Conservation (phyloP, 2,113 vertebrate species). For the Hippocampus barbouri region DNA sequence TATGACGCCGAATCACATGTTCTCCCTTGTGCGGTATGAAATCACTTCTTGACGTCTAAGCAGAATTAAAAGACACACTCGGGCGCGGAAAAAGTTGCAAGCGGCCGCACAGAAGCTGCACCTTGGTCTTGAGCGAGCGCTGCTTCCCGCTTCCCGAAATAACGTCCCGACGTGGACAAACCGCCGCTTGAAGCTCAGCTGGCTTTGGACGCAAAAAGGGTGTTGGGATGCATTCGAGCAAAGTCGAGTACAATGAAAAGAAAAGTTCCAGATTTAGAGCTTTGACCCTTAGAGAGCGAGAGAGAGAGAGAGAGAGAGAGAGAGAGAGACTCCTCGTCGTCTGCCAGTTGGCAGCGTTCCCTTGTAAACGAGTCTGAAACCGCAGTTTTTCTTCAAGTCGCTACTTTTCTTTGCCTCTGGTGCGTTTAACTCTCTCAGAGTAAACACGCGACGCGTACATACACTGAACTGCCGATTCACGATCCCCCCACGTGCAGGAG, state of each 20-base stretch:
- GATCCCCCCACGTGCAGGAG: too few species aligned
- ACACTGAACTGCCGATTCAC: too few species aligned
- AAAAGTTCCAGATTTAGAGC: conserved; percentile 8
- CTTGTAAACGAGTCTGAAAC: conserved; percentile 49
- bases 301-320: not conserved
- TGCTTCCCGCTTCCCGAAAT: conserved; percentile 47
- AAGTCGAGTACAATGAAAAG: conserved; percentile 24
- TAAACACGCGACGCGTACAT: not conserved
- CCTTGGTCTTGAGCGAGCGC: conserved; percentile 6
- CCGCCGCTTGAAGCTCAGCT: conserved; percentile 47
- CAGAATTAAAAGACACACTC: conserved; percentile 10
- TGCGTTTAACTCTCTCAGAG: not conserved
- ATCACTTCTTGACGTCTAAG: not conserved
- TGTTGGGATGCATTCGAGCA: conserved; percentile 19
- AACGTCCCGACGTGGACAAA: conserved; percentile 53
- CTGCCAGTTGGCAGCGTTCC: conserved; percentile 46
- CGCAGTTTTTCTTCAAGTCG: conserved; percentile 39
- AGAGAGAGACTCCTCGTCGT: conserved; percentile 6
- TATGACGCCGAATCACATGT: not conserved
- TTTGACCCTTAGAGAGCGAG: conserved; percentile 11
- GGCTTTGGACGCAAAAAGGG: conserved; percentile 43
- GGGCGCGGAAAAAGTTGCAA: conserved; percentile 4
- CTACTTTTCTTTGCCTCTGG: not conserved
- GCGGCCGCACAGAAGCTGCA: conserved; percentile 27
- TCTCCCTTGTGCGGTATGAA: not conserved